Evolutionary conservation across 2,888 invertebrate genomes (phyloP), one percentile per base, ranked within the genome.

Genomic region (Phania funesta): DNA sequence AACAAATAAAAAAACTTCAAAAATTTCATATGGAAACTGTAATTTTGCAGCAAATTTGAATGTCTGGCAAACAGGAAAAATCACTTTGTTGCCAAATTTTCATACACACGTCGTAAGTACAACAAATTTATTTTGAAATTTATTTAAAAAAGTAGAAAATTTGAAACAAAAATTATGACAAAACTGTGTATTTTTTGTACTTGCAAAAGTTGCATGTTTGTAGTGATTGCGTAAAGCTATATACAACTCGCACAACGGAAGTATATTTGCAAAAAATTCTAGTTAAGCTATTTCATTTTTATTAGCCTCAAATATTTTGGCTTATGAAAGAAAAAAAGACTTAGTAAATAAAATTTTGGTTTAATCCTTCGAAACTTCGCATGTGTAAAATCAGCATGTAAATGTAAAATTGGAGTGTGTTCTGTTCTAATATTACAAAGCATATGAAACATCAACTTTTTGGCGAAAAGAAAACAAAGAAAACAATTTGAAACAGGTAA

Each of bases 61-160:
- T 38, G 35, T 26, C 13, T 56, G 75, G 74, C 80, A 84, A 84
- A 83, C 83, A 84, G 83, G 83, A 84, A 84, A 83, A 83, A 80
- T 80, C 71, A 82, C 71, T 83, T 83, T 82, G 67, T 82, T 83
- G 80, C 82, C 81, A 82, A 83, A 79, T 71, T 75, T 84, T 79
- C 70, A 70, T 71, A 70, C 68, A 29, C 54, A 54, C 52, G 54
- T 24, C 32, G 62, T 18, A 64, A 50, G 60, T 65, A 44, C 48
- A 67, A 58, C 18, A 76, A 50, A 67, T 58, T 76, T 58, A 65
- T 74, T 74, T 35, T 48, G 64, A 74, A 80, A 56, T 67, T 48
- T 64, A 62, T 67, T 29, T n/a, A n/a, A n/a, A 56, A 68, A 74
- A 48, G 56, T 16, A 54, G 60, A 74, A 41, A 64, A 41, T 48